A percentile compares a stretch with the other conserved stretches of the same genome.
phyloP scores from a whole-genome alignment of 2,797 vertebrate genomes.

The Karalla daura region DNA sequence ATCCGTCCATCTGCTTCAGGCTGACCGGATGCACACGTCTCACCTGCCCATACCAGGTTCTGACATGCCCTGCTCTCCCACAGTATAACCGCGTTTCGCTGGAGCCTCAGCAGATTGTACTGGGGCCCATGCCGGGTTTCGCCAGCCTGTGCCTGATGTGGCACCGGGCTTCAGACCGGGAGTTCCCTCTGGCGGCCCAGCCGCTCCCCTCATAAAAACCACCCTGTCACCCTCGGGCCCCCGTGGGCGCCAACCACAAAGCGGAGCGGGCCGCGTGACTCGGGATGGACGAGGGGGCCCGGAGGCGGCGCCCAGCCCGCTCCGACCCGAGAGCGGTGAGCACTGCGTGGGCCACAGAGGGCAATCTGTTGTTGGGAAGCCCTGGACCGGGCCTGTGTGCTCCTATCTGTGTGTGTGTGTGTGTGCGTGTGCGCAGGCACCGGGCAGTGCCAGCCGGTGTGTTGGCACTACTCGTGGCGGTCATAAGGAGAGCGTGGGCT shows the following conservation, averaged over 20 bases:
- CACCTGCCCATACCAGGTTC: too few relatives aligned
- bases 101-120: not conserved
- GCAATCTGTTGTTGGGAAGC: constrained; percentile 32
- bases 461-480: constrained; percentile 56
- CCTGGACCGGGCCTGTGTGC: constrained; percentile 29
- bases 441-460: constrained; percentile 60
- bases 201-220: constrained; percentile 29
- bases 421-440: constrained; percentile 26
- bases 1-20: too few relatives aligned
- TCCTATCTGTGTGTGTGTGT: constrained; percentile 13
- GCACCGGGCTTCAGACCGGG: not conserved
- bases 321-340: constrained; percentile 49
- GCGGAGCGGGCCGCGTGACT: too few relatives aligned
- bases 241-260: constrained; percentile 34
- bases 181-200: too few relatives aligned
- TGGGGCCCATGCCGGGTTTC: not conserved
- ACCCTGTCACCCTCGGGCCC: constrained; percentile 32
- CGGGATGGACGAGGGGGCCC: not conserved
- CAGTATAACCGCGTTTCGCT: too few relatives aligned
- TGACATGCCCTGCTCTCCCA: too few relatives aligned
- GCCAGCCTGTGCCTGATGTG: constrained; percentile 20
- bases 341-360: constrained; percentile 25
- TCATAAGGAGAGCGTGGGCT: constrained; percentile 59
- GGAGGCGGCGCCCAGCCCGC: constrained; percentile 7
- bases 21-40: too few relatives aligned